Conservation (phyloP, 64 coral and sea anemone genomes). For the Pocillopora damicornis region DNA sequence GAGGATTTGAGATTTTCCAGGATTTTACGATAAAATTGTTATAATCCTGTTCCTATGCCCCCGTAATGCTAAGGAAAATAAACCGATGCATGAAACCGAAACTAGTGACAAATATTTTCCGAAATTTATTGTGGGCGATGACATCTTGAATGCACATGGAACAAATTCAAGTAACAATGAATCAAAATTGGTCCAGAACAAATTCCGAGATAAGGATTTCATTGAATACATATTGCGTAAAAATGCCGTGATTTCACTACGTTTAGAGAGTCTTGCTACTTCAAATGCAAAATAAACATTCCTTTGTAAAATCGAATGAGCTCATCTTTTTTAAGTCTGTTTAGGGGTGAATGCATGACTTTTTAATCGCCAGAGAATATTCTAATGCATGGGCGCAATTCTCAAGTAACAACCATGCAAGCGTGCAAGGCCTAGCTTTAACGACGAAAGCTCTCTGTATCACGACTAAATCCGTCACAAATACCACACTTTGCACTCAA, state of each 20-base stretch:
- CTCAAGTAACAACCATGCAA: too few species aligned
- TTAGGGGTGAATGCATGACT: neutral
- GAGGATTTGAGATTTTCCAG: neutral
- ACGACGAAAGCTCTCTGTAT: too few species aligned
- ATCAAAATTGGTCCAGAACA: neutral
- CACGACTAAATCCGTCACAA: too few species aligned
- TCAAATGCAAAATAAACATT: too few species aligned
- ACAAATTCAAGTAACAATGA: neutral
- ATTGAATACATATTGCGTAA: neutral
- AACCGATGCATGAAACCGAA: neutral
- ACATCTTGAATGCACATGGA: neutral
- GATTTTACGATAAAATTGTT: neutral
- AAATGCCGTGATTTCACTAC: neutral
- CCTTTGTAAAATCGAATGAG: too few species aligned
- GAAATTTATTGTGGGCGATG: neutral
- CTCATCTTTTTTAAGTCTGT: too few species aligned
- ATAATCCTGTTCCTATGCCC: neutral
- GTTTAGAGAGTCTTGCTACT: too few species aligned
- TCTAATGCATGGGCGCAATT: too few species aligned
- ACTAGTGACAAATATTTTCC: too few species aligned
- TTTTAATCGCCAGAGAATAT: too few species aligned
- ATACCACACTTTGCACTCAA: too few species aligned
- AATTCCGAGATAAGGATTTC: conserved; percentile 2
- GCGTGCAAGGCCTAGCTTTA: too few species aligned
- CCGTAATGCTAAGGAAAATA: neutral